Evolutionary conservation across 2,113 vertebrate genomes (phyloP).

Genomic region (Naja naja): DNA sequence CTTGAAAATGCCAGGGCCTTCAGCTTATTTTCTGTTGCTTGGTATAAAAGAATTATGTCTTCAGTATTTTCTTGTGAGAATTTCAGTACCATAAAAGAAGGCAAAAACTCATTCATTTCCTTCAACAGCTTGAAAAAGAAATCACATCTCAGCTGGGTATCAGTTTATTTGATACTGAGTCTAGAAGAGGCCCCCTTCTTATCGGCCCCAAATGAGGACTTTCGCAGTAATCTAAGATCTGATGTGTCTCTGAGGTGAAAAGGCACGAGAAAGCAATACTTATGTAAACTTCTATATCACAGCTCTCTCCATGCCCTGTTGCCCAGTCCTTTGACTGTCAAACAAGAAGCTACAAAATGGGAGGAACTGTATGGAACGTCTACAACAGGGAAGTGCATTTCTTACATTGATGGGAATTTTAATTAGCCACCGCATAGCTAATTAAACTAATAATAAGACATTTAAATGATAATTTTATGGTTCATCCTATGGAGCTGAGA

Average conservation of each 20-base stretch:
- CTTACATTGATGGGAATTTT: neutral
- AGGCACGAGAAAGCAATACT: constrained; percentile 6
- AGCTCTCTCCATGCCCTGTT: neutral
- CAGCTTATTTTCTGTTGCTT: neutral
- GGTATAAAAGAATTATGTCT: neutral
- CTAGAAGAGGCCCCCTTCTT: neutral
- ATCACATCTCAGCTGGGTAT: constrained; percentile 1
- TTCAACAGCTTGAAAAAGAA: neutral
- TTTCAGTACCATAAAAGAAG: neutral
- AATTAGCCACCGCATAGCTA: neutral
- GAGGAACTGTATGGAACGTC: neutral
- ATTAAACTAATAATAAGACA: neutral
- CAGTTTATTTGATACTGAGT: constrained; percentile 2
- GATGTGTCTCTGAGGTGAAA: neutral
- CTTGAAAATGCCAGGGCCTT: neutral
- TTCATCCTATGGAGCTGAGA: neutral
- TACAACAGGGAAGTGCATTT: neutral
- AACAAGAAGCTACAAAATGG: neutral
- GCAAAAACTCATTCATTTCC: neutral
- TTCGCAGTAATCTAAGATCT: constrained; percentile 14
- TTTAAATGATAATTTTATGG: neutral
- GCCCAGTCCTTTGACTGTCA: neutral
- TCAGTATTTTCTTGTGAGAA: neutral
- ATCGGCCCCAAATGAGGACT: neutral
- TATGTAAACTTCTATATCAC: constrained; percentile 9